Percentiles rank a stretch among this genome's conserved stretches.
Evolutionary conservation across 2,797 vertebrate species (phyloP).

Genomic region (Melanogrammus aeglefinus): DNA sequence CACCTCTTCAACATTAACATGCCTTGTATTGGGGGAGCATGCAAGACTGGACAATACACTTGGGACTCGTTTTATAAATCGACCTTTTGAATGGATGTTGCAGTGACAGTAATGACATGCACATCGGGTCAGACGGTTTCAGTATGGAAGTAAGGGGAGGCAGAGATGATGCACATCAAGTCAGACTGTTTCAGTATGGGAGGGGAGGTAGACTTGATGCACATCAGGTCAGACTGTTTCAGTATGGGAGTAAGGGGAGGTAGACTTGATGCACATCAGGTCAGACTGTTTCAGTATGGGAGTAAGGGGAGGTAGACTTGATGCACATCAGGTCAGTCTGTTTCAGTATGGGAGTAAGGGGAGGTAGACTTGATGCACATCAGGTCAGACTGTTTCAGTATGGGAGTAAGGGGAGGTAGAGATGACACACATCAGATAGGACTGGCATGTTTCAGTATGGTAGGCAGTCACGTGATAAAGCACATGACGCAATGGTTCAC

Average conservation of each 20-base stretch:
- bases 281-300: not conserved
- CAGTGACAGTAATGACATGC: constrained; percentile 42
- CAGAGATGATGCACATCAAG: not conserved
- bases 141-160: not conserved
- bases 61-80: constrained; percentile 13
- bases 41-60: constrained; percentile 39
- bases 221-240: not conserved
- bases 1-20: constrained; percentile 27
- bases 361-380: not conserved
- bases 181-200: not conserved
- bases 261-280: not conserved
- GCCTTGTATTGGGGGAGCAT: constrained; percentile 47
- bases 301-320: not conserved
- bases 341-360: not conserved
- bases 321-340: not conserved
- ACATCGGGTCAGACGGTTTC: not conserved
- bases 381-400: too few relatives aligned
- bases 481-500: not conserved
- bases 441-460: not conserved
- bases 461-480: not conserved
- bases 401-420: not conserved
- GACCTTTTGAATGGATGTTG: constrained; percentile 11
- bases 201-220: not conserved
- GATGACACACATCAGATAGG: not conserved
- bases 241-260: not conserved